phyloP scores from a whole-genome alignment of 2,888 invertebrate species.

The Volucella inflata region DNA sequence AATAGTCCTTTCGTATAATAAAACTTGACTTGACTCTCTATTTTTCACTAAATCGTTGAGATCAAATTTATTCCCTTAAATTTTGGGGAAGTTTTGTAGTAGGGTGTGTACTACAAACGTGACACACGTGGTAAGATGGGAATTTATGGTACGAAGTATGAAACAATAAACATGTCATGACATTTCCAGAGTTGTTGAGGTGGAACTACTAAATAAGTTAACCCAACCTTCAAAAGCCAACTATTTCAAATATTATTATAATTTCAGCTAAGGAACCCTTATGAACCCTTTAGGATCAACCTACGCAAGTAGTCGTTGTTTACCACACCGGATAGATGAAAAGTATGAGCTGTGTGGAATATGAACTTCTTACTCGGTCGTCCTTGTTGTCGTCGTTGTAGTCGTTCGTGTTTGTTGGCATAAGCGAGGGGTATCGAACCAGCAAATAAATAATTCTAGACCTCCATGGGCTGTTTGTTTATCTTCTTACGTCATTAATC shows the following conservation, averaged over 20 bases:
- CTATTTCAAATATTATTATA: slow-evolving; percentile 57
- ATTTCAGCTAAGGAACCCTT: slow-evolving; percentile 20
- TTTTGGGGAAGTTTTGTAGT: too few species aligned
- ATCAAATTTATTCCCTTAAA: too few species aligned
- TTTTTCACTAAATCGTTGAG: too few species aligned
- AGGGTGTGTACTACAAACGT: too few species aligned
- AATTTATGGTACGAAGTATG: slow-evolving; percentile 25
- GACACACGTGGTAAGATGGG: not conserved
- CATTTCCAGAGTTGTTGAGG: slow-evolving; percentile 42
- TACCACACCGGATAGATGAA: slow-evolving; percentile 38
- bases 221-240: slow-evolving; percentile 48
- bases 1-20: too few species aligned
- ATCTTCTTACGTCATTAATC: slow-evolving; percentile 58
- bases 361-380: not conserved
- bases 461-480: slow-evolving; percentile 57
- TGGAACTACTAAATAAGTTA: slow-evolving; percentile 54
- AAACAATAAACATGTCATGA: slow-evolving; percentile 55
- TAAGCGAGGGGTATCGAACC: slow-evolving; percentile 60
- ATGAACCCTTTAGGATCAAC: not conserved
- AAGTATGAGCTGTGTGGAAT: slow-evolving; percentile 37
- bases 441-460: slow-evolving; percentile 53
- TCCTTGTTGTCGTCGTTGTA: too few species aligned
- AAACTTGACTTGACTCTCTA: too few species aligned
- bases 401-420: slow-evolving; percentile 19
- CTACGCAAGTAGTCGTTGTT: slow-evolving; percentile 1